These are phyloP conservation scores for Scrobipalpa costella DNA, from an alignment of 2,888 invertebrate species.

Conservation along the genomic window DNA sequence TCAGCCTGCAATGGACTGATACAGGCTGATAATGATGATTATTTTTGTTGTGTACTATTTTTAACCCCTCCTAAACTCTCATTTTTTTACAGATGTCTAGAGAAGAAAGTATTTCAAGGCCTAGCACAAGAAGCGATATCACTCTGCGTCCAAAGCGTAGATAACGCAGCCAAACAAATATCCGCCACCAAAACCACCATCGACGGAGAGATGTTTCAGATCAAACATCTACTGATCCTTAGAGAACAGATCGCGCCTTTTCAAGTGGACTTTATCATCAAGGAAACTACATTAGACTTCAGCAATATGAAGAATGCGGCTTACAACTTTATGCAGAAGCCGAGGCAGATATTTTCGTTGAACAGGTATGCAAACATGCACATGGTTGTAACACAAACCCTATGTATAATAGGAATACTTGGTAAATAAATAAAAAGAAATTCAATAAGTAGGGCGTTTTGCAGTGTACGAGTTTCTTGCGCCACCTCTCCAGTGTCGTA, in stretches of 20 bases:
- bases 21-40: too few relatives aligned
- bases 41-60: too few relatives aligned
- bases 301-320: conserved; percentile 95
- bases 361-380: conserved; percentile 60
- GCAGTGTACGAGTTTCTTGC: too few relatives aligned
- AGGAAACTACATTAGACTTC: conserved; percentile 96
- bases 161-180: conserved; percentile 90
- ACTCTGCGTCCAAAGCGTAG: conserved; percentile 94
- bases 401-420: too few relatives aligned
- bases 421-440: too few relatives aligned
- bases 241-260: conserved; percentile 99
- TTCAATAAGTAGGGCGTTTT: too few relatives aligned
- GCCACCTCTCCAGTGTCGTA: too few relatives aligned
- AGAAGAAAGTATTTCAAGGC: conserved; percentile 97
- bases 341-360: conserved; percentile 92
- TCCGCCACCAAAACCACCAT: conserved; percentile 87
- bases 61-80: too few relatives aligned
- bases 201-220: conserved; percentile 98
- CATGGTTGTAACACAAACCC: too few relatives aligned
- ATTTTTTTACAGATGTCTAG: conserved; percentile 86
- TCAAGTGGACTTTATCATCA: conserved; percentile 95
- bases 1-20: too few relatives aligned
- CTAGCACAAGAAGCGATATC: conserved; percentile 97
- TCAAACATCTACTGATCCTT: conserved; percentile 97
- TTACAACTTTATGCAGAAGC: conserved; percentile 86